Evolutionary conservation across 1,140 invertebrate species (phyloP).

Genomic region (Pachyrhynchus sulphureomaculatus): DNA sequence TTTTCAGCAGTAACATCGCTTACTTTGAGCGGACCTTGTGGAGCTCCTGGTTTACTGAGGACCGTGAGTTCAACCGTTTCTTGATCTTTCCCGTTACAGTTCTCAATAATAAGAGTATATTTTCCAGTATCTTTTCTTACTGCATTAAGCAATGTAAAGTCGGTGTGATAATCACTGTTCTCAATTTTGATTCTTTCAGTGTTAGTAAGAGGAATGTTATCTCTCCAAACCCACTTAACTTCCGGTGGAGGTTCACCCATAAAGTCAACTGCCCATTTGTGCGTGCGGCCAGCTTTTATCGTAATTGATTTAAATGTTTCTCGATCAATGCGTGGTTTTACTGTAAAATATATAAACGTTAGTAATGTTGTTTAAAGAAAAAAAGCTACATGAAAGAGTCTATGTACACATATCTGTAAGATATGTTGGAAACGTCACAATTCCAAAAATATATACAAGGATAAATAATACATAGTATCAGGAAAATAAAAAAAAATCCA

Average conservation of each 20-base stretch:
- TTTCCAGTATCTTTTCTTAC: constrained; percentile 87
- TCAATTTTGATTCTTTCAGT: constrained; percentile 87
- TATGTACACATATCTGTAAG: constrained; percentile 32
- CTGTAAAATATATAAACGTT: constrained; percentile 41
- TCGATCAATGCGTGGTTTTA: constrained; percentile 88
- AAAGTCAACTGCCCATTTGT: constrained; percentile 91
- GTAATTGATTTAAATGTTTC: constrained; percentile 82
- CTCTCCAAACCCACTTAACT: constrained; percentile 82
- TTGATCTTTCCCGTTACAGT: constrained; percentile 84
- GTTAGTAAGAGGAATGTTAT: constrained; percentile 76
- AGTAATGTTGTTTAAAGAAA: not conserved
- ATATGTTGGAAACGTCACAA: constrained; percentile 39
- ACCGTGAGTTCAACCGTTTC: constrained; percentile 91
- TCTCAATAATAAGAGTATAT: constrained; percentile 87
- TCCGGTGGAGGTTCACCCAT: constrained; percentile 86
- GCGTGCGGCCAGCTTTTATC: constrained; percentile 85
- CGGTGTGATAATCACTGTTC: constrained; percentile 88
- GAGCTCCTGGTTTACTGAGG: constrained; percentile 79
- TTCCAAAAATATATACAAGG: constrained; percentile 33
- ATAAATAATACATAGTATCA: constrained; percentile 8
- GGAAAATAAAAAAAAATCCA: constrained; percentile 7
- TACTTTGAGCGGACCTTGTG: constrained; percentile 88
- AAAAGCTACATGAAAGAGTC: constrained; percentile 8
- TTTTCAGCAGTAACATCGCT: constrained; percentile 82
- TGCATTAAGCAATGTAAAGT: constrained; percentile 81